Percentiles rank a stretch among this genome's conserved stretches.
These are phyloP conservation scores for Campylomormyrus numenius DNA, from an alignment of 2,113 vertebrate genomes.

Conservation along the genomic window DNA sequence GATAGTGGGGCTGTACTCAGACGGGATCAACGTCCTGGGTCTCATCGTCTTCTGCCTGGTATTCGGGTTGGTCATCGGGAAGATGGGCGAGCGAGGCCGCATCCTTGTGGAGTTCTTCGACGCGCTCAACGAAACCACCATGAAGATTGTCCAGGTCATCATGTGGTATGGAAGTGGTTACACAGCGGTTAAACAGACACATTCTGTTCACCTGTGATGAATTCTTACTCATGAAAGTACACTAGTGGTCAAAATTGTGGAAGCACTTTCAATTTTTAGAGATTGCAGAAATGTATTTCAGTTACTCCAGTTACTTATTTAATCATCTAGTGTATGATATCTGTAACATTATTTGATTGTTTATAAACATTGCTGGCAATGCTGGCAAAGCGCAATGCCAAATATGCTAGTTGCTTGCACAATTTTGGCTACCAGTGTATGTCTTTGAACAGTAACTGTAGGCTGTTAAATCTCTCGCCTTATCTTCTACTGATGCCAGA, in stretches of 20 bases:
- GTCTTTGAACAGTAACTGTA: background rate
- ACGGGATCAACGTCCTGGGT: constrained; percentile 88
- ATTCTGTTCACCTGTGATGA: background rate
- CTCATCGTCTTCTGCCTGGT: constrained; percentile 91
- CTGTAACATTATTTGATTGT: no score
- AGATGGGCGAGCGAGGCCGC: constrained; percentile 90
- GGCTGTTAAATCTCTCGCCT: background rate
- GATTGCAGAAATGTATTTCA: no score
- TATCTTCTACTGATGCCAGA: background rate
- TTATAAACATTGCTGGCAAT: no score
- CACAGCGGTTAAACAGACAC: background rate
- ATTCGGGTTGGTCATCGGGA: constrained; percentile 89
- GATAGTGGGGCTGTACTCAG: constrained; percentile 73
- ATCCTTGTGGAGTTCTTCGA: constrained; percentile 92
- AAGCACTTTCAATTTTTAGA: no score
- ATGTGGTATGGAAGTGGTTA: constrained; percentile 76
- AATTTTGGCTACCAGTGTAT: background rate
- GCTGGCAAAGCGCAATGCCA: no score
- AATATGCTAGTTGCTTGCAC: no score
- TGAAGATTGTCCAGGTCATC: constrained; percentile 92
- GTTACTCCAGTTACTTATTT: no score
- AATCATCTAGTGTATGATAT: no score
- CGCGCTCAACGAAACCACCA: constrained; percentile 92
- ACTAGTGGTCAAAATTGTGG: no score
- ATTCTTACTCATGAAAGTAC: background rate